Evolutionary conservation across 2,888 invertebrate genomes (phyloP), one percentile per base, ranked within the genome.

Genomic region (Mythimna pallens): DNA sequence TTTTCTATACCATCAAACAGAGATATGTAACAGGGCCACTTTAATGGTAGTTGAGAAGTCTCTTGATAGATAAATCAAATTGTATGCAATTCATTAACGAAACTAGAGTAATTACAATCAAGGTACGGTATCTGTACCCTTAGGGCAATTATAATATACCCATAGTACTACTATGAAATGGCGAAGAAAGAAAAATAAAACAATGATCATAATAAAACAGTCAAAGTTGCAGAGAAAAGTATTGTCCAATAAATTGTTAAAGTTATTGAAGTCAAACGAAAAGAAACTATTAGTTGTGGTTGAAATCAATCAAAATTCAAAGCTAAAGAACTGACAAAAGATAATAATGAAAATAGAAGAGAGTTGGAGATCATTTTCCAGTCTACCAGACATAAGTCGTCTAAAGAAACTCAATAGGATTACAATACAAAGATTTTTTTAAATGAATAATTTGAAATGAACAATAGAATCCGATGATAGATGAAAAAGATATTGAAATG

Each of bases 351-450:
- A 61, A 63, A 66, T 5, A 22, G 59, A 43, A 75, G 2, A 52
- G 36, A 67, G 59, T 80, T 73, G 43, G 25, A 65, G 50, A 43
- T 36, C 7, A 66, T 75, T 76, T 79, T 80, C 70, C 78, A 79
- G 80, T 66, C 58, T 55, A 57, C 30, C 36, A 57, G 50, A 70
- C 52, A 22, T 25, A 65, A 68, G n/a, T 20, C 22, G 59, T 40
- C 12, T 69, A 25, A 69, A 59, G 63, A 55, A 59, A 64, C 14
- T 50, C 75, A 63, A 69, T 36, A 59, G 50, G 65, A 68, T 68
- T 69, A 30, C n/a, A 57, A 63, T n/a, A 64, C 70, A 69, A 75
- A 75, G 40, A 75, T 64, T 66, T 63, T 66, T 30, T 22, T 10
- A 59, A 73, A 78, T 55, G 20, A 67, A 55, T 50, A 30, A 75